Base-by-base conservation (phyloP, 2,888 invertebrate species). In the Zelleria hepariella region DNA sequence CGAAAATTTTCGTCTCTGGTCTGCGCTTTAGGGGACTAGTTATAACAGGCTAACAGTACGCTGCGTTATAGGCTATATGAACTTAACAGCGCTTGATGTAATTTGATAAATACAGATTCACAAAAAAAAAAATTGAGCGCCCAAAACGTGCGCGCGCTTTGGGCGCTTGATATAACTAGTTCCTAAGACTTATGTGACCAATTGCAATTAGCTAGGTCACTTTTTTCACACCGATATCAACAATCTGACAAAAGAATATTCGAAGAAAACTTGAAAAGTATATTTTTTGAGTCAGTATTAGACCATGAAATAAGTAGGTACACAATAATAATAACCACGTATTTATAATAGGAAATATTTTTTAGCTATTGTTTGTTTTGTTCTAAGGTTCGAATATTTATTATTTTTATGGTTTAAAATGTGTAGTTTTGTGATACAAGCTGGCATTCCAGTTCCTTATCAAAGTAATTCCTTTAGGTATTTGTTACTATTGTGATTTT, bases 401-500 rank as follows among this genome's bases (percentile, higher is more conserved):
- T 32, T 56, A 15, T 53, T 24, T 10, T 6, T 53, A 24, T 32
- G 20, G 26, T 7, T 24, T 53, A 23, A 53, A n/a, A 23, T 53
- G 53, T 53, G 8, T 53, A 53, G 53, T 10, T 53, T 24, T 55
- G 55, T 55, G 55, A 55, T 55, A 32, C 15, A 5, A 20, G 21
- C 55, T 55, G 55, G 55, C 55, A 55, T 55, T 55, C 55, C 55
- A 55, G 55, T 55, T 18, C 20, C 20, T 26, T 26, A n/a, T 32
- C 15, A 26, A 27, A 26, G n/a, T n/a, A 24, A 23, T 53, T 15
- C 24, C 52, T 15, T 24, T 53, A 53, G 53, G 53, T 53, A 53
- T 53, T 53, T 53, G n/a, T 23, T 51, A 51, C 51, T 53, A 53
- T 53, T 53, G 53, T 53, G 53, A 53, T 25, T 53, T 53, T 53